Conservation (phyloP, 2,797 vertebrate species). For the Sylvilagus floridanus region DNA sequence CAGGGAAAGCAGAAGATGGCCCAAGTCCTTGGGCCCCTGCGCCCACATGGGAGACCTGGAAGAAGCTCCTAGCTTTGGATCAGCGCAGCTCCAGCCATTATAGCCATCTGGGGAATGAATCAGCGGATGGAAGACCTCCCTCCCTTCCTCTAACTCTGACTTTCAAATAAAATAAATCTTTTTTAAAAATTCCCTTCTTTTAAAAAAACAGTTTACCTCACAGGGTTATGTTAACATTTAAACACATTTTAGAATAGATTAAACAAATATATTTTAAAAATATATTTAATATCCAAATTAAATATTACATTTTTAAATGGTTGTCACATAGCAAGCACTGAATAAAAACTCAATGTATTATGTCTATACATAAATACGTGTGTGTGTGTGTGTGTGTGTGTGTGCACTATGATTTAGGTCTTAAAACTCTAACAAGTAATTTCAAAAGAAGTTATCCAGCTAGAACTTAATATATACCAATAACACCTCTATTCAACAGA, state of each 20-base stretch:
- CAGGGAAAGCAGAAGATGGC: too few species aligned
- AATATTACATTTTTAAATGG: neutral
- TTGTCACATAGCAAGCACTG: neutral
- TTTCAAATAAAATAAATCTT: too few species aligned
- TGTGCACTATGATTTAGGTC: neutral
- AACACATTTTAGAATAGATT: neutral
- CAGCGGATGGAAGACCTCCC: too few species aligned
- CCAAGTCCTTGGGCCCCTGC: too few species aligned
- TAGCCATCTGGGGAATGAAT: too few species aligned
- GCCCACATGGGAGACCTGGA: too few species aligned
- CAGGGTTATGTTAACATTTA: conserved; percentile 7
- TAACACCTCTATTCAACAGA: neutral
- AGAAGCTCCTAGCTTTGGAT: too few species aligned
- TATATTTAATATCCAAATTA: conserved; percentile 15
- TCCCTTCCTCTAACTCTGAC: too few species aligned
- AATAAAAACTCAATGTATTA: neutral
- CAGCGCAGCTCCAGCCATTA: too few species aligned
- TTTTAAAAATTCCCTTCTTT: too few species aligned
- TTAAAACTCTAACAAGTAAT: conserved; percentile 24
- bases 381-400: neutral
- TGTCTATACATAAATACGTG: neutral
- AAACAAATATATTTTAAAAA: neutral
- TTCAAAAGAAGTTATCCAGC: conserved; percentile 26
- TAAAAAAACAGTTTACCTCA: neutral
- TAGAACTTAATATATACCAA: neutral